Evolutionary conservation across 2,888 invertebrate genomes (phyloP).

Genomic region (Nezara viridula): DNA sequence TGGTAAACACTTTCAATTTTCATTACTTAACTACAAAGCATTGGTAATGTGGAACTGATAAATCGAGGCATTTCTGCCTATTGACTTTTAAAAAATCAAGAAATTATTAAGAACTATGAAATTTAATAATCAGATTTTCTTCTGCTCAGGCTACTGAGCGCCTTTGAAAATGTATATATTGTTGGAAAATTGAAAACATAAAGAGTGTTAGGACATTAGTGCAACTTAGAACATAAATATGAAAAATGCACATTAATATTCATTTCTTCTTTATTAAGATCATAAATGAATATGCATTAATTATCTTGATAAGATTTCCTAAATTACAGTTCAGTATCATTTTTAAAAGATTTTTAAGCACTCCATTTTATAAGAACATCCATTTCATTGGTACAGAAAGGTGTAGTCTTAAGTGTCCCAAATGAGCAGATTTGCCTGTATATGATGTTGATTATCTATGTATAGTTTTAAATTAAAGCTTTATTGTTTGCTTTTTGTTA

Average conservation of each 20-base stretch:
- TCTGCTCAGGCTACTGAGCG: neutral
- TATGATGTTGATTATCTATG: slow-evolving; percentile 1
- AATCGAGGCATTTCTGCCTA: neutral
- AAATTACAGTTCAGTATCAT: no score
- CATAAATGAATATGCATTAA: no score
- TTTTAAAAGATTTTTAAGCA: neutral
- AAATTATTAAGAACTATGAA: neutral
- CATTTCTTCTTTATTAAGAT: no score
- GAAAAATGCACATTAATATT: no score
- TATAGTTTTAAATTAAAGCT: slow-evolving; percentile 5
- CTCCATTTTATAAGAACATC: neutral
- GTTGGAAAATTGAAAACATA: neutral
- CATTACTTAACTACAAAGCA: neutral
- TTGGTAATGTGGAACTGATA: neutral
- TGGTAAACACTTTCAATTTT: neutral
- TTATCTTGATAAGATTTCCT: no score
- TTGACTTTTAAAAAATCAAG: neutral
- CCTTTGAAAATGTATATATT: neutral
- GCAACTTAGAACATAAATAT: no score
- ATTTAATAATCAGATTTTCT: neutral
- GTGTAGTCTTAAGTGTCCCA: neutral
- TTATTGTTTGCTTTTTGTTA: slow-evolving; percentile 32
- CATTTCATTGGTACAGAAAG: neutral
- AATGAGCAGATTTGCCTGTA: neutral
- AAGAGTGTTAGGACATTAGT: neutral